Conservation (phyloP, 2,797 vertebrate genomes). For the Myotis vivesi region DNA sequence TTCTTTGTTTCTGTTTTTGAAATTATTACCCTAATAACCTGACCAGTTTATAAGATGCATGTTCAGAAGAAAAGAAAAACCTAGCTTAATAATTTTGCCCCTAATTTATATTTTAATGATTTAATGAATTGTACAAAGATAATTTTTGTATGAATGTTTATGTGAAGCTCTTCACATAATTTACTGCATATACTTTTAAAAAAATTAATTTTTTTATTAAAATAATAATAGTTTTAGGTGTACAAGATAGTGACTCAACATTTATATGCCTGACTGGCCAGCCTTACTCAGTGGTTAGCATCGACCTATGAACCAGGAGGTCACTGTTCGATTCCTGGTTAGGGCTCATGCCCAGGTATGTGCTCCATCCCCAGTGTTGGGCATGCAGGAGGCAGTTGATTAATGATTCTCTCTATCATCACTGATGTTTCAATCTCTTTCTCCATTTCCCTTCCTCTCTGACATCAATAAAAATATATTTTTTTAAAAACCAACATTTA, state of each 20-base stretch:
- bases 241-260: background rate
- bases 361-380: no score
- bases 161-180: background rate
- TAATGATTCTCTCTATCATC: no score
- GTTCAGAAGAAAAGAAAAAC: background rate
- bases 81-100: background rate
- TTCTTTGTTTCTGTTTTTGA: background rate
- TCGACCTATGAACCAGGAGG: no score
- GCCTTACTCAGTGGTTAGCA: no score
- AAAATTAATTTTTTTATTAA: background rate
- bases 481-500: background rate
- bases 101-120: conserved; percentile 11
- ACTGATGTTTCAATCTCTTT: no score
- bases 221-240: background rate
- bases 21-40: background rate
- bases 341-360: no score
- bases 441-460: no score
- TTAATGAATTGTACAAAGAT: background rate
- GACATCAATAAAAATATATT: no score
- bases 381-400: no score
- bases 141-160: background rate
- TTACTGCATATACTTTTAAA: background rate
- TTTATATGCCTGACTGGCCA: background rate
- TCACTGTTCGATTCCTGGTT: no score
- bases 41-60: background rate